A percentile compares a stretch with the other conserved stretches of the same genome.
Evolutionary conservation across 2,888 invertebrate genomes (phyloP).

Genomic region (Phragmatobia fuliginosa): DNA sequence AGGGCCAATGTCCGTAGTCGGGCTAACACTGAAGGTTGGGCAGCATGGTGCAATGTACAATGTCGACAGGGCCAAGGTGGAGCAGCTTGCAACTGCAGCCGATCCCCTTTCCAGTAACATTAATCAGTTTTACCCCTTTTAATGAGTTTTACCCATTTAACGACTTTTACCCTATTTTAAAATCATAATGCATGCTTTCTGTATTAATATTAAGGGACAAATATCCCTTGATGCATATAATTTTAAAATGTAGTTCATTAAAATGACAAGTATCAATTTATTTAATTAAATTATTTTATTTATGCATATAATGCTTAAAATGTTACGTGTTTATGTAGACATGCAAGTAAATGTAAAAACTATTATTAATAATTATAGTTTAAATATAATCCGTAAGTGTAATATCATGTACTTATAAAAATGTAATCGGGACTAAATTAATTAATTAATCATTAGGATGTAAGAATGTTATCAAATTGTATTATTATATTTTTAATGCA

Average conservation of each 20-base stretch:
- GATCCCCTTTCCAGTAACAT: constrained; percentile 85
- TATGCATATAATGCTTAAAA: not conserved
- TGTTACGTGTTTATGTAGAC: not conserved
- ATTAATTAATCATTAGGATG: constrained; percentile 17
- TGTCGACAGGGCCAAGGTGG: constrained; percentile 91
- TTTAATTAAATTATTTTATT: no score
- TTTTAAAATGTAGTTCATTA: not conserved
- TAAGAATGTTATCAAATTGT: constrained; percentile 30
- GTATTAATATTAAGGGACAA: not conserved
- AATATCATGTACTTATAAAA: constrained; percentile 57
- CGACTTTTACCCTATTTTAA: constrained; percentile 14
- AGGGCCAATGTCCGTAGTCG: not conserved
- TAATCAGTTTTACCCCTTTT: constrained; percentile 18
- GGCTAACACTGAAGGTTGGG: constrained; percentile 84
- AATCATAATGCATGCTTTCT: not conserved
- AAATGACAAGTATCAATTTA: no score
- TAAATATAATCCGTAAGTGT: constrained; percentile 27
- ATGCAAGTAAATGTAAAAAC: constrained; percentile 9
- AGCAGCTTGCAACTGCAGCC: constrained; percentile 91
- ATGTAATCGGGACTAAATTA: constrained; percentile 6
- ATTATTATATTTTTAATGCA: constrained; percentile 33
- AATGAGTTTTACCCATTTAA: constrained; percentile 23
- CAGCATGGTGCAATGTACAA: constrained; percentile 88
- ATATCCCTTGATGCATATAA: not conserved
- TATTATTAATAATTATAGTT: constrained; percentile 23